Base-by-base conservation (phyloP, 2,888 invertebrate species). In the Drosophila suboccidentalis region DNA sequence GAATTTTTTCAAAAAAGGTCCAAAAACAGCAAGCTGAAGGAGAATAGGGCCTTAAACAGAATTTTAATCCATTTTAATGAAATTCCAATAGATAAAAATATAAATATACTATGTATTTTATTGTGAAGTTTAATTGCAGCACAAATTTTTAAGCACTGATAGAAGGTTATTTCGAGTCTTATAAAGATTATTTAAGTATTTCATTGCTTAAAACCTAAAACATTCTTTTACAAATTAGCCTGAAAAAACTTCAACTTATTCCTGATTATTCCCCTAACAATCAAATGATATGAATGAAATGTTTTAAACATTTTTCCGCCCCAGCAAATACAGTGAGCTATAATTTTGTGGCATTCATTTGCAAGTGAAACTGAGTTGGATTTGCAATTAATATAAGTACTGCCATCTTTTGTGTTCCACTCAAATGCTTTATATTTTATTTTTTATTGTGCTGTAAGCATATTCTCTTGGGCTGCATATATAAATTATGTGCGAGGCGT, bases 381-480 rank as follows among this genome's bases (percentile, higher is more conserved):
- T 38, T 58, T 58, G 38, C 39, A 57, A 41, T 49, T 47, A 41
- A 39, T 46, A n/a, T 38, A 38, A 38, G 38, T 38, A 8, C 19
- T 10, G 32, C 26, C 53, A 49, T 61, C 34, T 15, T 17, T 19
- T 19, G 43, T 47, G 47, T n/a, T n/a, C 11, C 36, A 39, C 38
- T 10, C 47, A 32, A 55, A 19, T 41, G 67, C 38, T 43, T 54
- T 34, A 39, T 32, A 41, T 41, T 36, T 22, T 38, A 26, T 55
- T 19, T 47, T 61, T 36, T 59, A n/a, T 57, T 39, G 41, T 17
- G 58, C 62, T 74, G 65, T 22, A 74, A 74, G 71, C 75, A 51
- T 67, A 61, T 71, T 51, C 75, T 63, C 60, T 60, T 34, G 43
- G 54, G 39, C 47, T 65, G 65, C 19, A 46, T 79, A 54, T 60